phyloP scores from a whole-genome alignment of 2,797 vertebrate genomes.

The Acanthurus leucopareius region DNA sequence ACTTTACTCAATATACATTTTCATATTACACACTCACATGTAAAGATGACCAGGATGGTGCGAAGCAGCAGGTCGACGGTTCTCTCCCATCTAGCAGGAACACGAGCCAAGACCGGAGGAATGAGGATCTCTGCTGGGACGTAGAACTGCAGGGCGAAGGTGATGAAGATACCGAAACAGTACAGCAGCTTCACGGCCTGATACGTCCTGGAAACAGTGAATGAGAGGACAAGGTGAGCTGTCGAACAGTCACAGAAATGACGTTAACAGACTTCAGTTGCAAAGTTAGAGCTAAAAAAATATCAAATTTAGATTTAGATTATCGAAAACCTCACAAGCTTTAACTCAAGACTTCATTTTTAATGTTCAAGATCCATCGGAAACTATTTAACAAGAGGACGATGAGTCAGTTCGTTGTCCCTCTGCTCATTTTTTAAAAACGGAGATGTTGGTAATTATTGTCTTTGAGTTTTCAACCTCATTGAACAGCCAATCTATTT shows the following conservation, averaged over 20 bases:
- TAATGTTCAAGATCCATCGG: slow-evolving; percentile 7
- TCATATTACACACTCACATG: slow-evolving; percentile 87
- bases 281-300: too few species aligned
- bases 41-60: slow-evolving; percentile 87
- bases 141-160: slow-evolving; percentile 96
- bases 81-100: slow-evolving; percentile 82
- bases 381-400: background rate
- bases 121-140: slow-evolving; percentile 95
- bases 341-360: background rate
- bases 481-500: slow-evolving; percentile 46
- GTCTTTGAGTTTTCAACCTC: slow-evolving; percentile 44
- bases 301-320: background rate
- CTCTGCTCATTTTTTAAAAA: slow-evolving; percentile 12
- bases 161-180: slow-evolving; percentile 95
- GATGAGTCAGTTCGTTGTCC: background rate
- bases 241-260: background rate
- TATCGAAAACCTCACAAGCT: slow-evolving; percentile 2
- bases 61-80: slow-evolving; percentile 89
- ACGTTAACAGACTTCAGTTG: background rate
- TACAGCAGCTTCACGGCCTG: slow-evolving; percentile 96
- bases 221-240: background rate
- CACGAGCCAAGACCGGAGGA: slow-evolving; percentile 83
- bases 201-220: slow-evolving; percentile 88
- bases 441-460: slow-evolving; percentile 40
- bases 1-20: too few species aligned